A percentile compares a stretch with the other conserved stretches of the same genome.
These are phyloP conservation scores for Synanceia verrucosa DNA, from an alignment of 2,797 vertebrate genomes.

Conservation along the genomic window DNA sequence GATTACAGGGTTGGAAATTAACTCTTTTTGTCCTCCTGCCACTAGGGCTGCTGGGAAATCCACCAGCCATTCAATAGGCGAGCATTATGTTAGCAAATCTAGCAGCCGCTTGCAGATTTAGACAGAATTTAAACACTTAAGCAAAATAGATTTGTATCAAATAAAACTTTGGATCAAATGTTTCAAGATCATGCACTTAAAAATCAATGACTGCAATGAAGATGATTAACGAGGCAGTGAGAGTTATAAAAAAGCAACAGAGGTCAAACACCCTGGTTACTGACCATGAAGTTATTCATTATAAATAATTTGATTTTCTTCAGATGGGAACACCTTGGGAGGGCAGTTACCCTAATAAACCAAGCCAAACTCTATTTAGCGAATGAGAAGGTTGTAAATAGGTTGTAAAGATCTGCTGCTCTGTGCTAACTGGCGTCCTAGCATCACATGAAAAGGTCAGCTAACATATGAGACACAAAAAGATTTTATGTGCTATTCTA, in stretches of 20 bases:
- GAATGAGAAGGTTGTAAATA: not conserved
- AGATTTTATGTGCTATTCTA: too few species aligned
- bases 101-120: too few species aligned
- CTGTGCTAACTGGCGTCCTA: conserved; percentile 13
- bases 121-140: not conserved
- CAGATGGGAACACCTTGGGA: conserved; percentile 68
- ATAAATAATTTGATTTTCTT: too few species aligned
- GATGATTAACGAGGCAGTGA: not conserved
- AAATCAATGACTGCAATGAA: conserved; percentile 15
- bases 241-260: not conserved
- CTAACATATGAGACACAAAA: conserved; percentile 14
- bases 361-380: conserved; percentile 56
- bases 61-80: too few species aligned
- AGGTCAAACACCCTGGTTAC: not conserved
- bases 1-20: too few species aligned
- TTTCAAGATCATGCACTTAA: not conserved
- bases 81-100: too few species aligned
- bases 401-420: conserved; percentile 20
- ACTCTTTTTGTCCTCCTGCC: too few species aligned
- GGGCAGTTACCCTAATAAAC: conserved; percentile 42
- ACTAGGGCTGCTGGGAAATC: rapidly evolving
- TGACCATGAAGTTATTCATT: too few species aligned
- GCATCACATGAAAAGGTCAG: conserved; percentile 13
- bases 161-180: not conserved
- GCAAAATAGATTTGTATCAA: not conserved